Conservation (phyloP, 2,888 invertebrate genomes). For the Luperina nickerlii region DNA sequence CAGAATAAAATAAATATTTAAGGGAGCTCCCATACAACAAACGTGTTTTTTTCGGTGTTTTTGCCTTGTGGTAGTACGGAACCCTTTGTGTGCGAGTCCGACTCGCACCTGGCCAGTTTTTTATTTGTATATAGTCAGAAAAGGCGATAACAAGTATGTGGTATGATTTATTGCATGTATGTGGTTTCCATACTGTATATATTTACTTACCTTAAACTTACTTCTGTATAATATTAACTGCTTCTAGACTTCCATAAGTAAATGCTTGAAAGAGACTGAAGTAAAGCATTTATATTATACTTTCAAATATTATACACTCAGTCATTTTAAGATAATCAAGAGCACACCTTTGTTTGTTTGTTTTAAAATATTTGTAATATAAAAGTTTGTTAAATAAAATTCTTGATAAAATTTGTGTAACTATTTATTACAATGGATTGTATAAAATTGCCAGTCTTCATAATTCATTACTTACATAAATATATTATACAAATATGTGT, state of each 20-base stretch:
- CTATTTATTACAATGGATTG: slow-evolving; percentile 76
- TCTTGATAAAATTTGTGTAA: slow-evolving; percentile 71
- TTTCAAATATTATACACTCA: slow-evolving; percentile 70
- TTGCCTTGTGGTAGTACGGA: too few species aligned
- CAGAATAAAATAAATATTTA: too few species aligned
- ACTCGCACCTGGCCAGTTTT: too few species aligned
- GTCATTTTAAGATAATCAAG: slow-evolving; percentile 78
- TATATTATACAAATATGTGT: slow-evolving; percentile 29
- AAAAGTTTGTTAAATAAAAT: slow-evolving; percentile 87
- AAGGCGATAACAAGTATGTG: too few species aligned
- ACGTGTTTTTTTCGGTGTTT: too few species aligned
- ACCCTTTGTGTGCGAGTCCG: too few species aligned
- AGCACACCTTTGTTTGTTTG: slow-evolving; percentile 80
- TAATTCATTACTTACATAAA: slow-evolving; percentile 31
- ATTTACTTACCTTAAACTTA: slow-evolving; percentile 27
- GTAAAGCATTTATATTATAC: slow-evolving; percentile 60
- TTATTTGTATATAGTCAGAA: too few species aligned
- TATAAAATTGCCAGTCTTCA: slow-evolving; percentile 79
- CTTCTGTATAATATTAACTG: slow-evolving; percentile 55
- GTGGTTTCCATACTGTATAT: not conserved
- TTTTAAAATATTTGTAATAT: slow-evolving; percentile 73
- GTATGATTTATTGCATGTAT: too few species aligned
- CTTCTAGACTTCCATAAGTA: slow-evolving; percentile 56
- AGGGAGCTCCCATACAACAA: too few species aligned
- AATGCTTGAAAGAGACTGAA: slow-evolving; percentile 66